Conservation (phyloP, 2,888 invertebrate genomes). For the Melipona bicolor region DNA sequence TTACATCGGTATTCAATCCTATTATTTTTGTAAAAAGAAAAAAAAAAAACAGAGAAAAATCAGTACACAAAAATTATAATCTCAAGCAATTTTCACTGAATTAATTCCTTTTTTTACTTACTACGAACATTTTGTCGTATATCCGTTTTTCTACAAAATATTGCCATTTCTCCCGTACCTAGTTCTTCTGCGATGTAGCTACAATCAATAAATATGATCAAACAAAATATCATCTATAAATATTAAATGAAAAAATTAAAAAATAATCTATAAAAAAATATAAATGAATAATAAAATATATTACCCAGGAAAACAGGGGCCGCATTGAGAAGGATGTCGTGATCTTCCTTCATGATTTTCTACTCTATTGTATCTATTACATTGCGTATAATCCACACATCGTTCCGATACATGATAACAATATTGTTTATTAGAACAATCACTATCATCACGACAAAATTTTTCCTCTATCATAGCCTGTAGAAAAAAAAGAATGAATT, state of each 20-base stretch:
- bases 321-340: conserved; percentile 69
- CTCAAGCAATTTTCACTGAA: neutral
- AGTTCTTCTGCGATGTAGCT: conserved; percentile 64
- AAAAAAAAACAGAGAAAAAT: conserved; percentile 2
- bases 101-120: conserved; percentile 21
- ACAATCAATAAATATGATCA: neutral
- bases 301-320: conserved; percentile 69
- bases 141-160: conserved; percentile 50
- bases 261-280: neutral
- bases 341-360: conserved; percentile 57
- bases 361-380: conserved; percentile 63
- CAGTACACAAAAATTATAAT: neutral
- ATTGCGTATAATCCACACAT: conserved; percentile 69
- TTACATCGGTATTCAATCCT: neutral
- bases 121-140: conserved; percentile 6
- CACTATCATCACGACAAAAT: conserved; percentile 61
- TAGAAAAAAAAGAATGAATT: conserved; percentile 18
- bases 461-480: conserved; percentile 59
- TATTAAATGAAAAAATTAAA: neutral
- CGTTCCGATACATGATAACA: conserved; percentile 66
- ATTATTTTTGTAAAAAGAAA: conserved; percentile 34
- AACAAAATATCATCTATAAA: neutral
- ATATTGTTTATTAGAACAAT: conserved; percentile 67
- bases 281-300: neutral
- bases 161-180: conserved; percentile 53